phyloP scores from a whole-genome alignment of 2,888 invertebrate species.

The Cataglyphis rosenhaueri region DNA sequence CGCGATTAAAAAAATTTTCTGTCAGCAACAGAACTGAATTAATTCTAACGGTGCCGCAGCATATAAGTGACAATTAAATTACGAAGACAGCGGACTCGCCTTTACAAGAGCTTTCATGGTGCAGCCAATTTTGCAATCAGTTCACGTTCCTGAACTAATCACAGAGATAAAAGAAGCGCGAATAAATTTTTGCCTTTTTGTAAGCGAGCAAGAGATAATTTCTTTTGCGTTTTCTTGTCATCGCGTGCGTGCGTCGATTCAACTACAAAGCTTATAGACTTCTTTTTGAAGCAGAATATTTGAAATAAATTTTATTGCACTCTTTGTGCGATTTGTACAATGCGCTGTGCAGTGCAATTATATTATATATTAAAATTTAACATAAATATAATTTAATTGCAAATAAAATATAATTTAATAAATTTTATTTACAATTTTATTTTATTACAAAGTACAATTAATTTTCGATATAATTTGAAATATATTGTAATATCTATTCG shows the following conservation, averaged over 20 bases:
- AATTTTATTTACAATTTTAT: not conserved
- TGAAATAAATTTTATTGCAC: conserved; percentile 14
- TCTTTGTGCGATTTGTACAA: conserved; percentile 1
- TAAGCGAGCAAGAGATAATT: conserved; percentile 46
- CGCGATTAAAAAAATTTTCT: not conserved
- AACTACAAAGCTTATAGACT: conserved; percentile 30
- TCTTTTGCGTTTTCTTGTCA: conserved; percentile 41
- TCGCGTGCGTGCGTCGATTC: conserved; percentile 27
- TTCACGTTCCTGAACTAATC: conserved; percentile 51
- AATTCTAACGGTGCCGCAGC: conserved; percentile 19
- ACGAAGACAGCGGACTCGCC: conserved; percentile 27
- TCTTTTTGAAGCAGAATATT: conserved; percentile 22
- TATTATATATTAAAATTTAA: conserved; percentile 19
- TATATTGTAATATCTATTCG: not conserved
- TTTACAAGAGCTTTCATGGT: conserved; percentile 34
- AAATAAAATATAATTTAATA: not conserved
- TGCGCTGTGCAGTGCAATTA: not conserved
- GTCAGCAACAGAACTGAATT: conserved; percentile 27
- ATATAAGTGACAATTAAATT: conserved; percentile 51
- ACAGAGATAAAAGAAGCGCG: conserved; percentile 43
- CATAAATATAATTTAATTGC: not conserved
- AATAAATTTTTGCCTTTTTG: conserved; percentile 49
- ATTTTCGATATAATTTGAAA: not conserved
- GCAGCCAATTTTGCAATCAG: conserved; percentile 42
- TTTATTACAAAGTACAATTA: not conserved